Evolutionary conservation across 2,888 invertebrate genomes (phyloP), one percentile per base, ranked within the genome.

Genomic region (Colostygia pectinataria): DNA sequence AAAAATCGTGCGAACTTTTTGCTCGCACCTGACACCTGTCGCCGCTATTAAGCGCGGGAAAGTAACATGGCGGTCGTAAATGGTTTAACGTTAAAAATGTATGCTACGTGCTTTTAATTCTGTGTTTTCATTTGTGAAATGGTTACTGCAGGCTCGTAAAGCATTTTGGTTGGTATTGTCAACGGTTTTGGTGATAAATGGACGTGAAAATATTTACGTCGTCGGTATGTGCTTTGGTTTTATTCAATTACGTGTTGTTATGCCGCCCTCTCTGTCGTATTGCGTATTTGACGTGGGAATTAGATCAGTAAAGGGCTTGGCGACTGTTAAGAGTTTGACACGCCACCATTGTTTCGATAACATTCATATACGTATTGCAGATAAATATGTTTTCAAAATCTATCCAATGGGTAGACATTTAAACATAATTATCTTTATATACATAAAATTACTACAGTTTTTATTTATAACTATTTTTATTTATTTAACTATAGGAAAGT

Each of bases 1-100:
- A 29, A 18, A 32, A 33, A 25, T 23, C 23, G 27, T 41, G 42
- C 32, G 50, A 37, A 34, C 33, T 33, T 44, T 37, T 39, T 61
- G 64, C 64, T 63, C 62, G 60, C 53, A 56, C 64, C 70, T 70
- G 76, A 77, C 87, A 87, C 84, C 85, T 85, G 84, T 86, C 86
- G 83, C 66, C 67, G 74, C 66, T 75, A 83, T 85, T 81, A 81
- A 79, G 80, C 76, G 80, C 77, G 79, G 76, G 80, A 80, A 79
- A 78, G 77, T 76, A 74, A 68, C 80, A 86, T 83, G 80, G 83
- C 82, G 74, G 62, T 75, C 61, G 68, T 75, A 75, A 80, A 80
- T 71, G 69, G 73, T 70, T 74, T 73, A 70, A 60, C 62, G 65
- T 52, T 57, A 68, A 73, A 78, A 74, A 74, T 77, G 74, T 73